These are phyloP conservation scores for Poecilia latipinna DNA, from an alignment of 2,113 vertebrate species.

Conservation along the genomic window DNA sequence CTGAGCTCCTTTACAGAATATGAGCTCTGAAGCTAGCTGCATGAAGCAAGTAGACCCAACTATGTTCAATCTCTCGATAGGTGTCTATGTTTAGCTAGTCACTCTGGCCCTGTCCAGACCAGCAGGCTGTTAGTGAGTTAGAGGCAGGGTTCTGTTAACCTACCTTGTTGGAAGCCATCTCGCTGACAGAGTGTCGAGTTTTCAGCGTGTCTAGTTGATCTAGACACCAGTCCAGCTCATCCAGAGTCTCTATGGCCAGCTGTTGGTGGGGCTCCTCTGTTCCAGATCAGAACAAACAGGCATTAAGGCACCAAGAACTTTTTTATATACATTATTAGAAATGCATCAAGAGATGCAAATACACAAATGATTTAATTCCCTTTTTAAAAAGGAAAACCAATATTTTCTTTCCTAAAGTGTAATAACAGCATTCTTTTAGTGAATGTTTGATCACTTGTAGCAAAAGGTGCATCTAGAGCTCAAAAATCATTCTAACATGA, in stretches of 20 bases:
- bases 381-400: too few species aligned
- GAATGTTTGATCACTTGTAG: too few species aligned
- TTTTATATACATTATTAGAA: too few species aligned
- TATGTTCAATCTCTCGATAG: not conserved
- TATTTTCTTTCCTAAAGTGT: too few species aligned
- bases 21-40: not conserved
- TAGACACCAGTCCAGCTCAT: conserved; percentile 96
- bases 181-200: conserved; percentile 87
- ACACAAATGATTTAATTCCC: too few species aligned
- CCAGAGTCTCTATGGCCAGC: conserved; percentile 89
- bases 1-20: not conserved
- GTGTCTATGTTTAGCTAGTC: not conserved
- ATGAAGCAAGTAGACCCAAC: not conserved
- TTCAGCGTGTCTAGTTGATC: conserved; percentile 94
- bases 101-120: not conserved
- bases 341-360: too few species aligned
- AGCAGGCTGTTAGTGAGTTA: not conserved
- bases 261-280: conserved; percentile 89
- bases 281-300: conserved; percentile 29
- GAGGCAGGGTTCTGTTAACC: not conserved
- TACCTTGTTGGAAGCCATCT: conserved; percentile 87
- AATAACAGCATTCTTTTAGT: too few species aligned
- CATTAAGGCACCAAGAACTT: conserved; percentile 6
- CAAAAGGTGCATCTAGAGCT: too few species aligned
- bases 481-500: too few species aligned